Percentiles rank a stretch among this genome's conserved stretches.
Conservation (phyloP, 2,888 invertebrate species). For the Gnatocerus cornutus region DNA sequence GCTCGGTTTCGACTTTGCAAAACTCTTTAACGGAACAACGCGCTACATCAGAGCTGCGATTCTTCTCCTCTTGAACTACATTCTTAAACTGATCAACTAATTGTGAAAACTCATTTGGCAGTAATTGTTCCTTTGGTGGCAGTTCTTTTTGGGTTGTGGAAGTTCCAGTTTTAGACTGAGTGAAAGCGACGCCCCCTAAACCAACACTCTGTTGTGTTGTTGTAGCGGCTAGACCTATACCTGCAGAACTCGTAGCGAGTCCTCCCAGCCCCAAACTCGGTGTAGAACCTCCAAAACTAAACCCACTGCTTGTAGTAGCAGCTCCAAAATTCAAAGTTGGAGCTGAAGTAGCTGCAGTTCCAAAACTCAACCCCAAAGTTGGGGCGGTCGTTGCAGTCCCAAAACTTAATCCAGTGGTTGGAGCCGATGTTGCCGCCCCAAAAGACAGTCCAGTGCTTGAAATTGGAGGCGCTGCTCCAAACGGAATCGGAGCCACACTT, state of each 20-base stretch:
- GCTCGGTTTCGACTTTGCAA: conserved; percentile 77
- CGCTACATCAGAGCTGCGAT: conserved; percentile 86
- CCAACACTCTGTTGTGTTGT: conserved; percentile 70
- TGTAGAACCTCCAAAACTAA: conserved; percentile 24
- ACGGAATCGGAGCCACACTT: conserved; percentile 53
- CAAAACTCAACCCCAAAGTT: conserved; percentile 44
- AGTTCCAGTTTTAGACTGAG: conserved; percentile 66
- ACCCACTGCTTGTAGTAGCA: background rate
- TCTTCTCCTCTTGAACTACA: conserved; percentile 90
- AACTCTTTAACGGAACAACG: conserved; percentile 76
- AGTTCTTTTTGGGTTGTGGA: conserved; percentile 70
- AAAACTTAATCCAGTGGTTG: conserved; percentile 56
- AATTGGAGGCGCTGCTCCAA: conserved; percentile 56
- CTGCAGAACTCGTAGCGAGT: conserved; percentile 44
- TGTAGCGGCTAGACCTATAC: conserved; percentile 45
- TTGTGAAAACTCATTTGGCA: conserved; percentile 86
- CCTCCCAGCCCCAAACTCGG: conserved; percentile 55
- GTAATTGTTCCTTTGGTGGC: conserved; percentile 76
- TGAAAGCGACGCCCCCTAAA: conserved; percentile 79
- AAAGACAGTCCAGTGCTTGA: conserved; percentile 60
- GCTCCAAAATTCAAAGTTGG: conserved; percentile 48
- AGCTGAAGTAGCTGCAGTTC: conserved; percentile 45
- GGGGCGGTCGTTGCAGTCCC: conserved; percentile 56
- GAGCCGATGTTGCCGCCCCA: conserved; percentile 56
- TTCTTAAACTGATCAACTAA: conserved; percentile 87